A percentile compares a stretch with the other conserved stretches of the same genome.
Conservation (phyloP, 2,797 vertebrate genomes). For the Semotilus atromaculatus region DNA sequence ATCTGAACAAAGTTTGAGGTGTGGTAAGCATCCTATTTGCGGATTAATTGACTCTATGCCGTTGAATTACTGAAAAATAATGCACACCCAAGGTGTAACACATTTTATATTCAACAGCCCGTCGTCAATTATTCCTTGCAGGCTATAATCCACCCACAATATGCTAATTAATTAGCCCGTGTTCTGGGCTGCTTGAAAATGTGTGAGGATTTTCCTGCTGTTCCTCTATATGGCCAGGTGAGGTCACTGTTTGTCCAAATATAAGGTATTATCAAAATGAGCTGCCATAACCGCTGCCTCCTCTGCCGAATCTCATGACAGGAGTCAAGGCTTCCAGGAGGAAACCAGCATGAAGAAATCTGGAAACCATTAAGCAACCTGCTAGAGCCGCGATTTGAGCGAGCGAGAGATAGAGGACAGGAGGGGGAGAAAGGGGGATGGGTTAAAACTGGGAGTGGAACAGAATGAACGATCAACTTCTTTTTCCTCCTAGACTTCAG, state of each 20-base stretch:
- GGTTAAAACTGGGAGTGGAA: slow-evolving; percentile 68
- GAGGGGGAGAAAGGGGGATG: slow-evolving; percentile 67
- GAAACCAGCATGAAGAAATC: slow-evolving; percentile 76
- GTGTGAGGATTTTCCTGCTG: slow-evolving; percentile 47
- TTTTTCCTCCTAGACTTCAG: slow-evolving; percentile 43
- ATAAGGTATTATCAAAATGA: slow-evolving; percentile 40
- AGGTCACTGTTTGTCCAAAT: slow-evolving; percentile 70
- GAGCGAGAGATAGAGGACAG: slow-evolving; percentile 43
- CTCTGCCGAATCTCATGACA: slow-evolving; percentile 79
- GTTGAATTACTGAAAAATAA: no score
- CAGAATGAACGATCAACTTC: slow-evolving; percentile 72
- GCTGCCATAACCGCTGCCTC: slow-evolving; percentile 65
- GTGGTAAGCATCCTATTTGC: no score
- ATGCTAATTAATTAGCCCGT: neutral
- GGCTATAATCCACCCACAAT: neutral
- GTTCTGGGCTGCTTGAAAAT: neutral
- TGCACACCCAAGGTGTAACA: no score
- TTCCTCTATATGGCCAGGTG: slow-evolving; percentile 62
- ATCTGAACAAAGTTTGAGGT: no score
- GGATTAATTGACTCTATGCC: no score
- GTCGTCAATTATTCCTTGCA: no score
- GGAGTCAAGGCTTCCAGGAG: slow-evolving; percentile 74
- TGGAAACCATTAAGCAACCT: slow-evolving; percentile 87
- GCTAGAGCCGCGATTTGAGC: slow-evolving; percentile 69
- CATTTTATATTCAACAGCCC: no score